These are phyloP conservation scores for Halictus quadricinctus DNA, from an alignment of 2,888 invertebrate species.

Conservation along the genomic window DNA sequence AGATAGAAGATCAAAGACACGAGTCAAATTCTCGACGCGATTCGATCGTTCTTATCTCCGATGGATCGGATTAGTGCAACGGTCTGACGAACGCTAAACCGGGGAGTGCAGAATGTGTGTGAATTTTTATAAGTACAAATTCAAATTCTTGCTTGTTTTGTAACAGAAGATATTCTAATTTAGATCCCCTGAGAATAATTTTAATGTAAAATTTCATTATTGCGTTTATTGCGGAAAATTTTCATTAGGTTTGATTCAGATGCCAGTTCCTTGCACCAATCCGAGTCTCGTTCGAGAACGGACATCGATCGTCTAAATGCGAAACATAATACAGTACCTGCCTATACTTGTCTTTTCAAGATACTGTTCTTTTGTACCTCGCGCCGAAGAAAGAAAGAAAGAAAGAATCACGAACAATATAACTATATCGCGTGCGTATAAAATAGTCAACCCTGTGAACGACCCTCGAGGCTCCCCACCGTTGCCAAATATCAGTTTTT, in stretches of 20 bases:
- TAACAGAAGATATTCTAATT: not conserved
- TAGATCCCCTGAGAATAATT: not conserved
- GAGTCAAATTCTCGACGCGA: conserved; percentile 20
- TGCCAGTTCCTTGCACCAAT: not conserved
- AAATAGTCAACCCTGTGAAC: conserved; percentile 21
- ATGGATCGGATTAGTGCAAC: not conserved
- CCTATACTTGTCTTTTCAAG: conserved; percentile 66
- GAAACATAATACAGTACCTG: conserved; percentile 73
- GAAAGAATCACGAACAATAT: conserved; percentile 35
- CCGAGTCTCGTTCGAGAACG: not conserved
- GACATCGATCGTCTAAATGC: conserved; percentile 45
- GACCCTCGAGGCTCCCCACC: conserved; percentile 30
- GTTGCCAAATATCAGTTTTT: conserved; percentile 52
- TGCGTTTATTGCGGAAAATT: not conserved
- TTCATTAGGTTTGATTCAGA: not conserved
- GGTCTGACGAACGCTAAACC: not conserved
- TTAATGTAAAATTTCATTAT: not conserved
- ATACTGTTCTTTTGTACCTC: conserved; percentile 61
- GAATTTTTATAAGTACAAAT: not conserved
- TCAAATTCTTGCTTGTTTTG: not conserved
- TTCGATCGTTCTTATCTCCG: not conserved
- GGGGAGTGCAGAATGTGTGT: not conserved
- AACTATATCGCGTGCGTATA: conserved; percentile 24
- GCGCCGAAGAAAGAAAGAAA: conserved; percentile 39
- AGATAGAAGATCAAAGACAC: not conserved